These are phyloP conservation scores for Lemur catta DNA, from an alignment of 2,797 vertebrate species.

Conservation along the genomic window DNA sequence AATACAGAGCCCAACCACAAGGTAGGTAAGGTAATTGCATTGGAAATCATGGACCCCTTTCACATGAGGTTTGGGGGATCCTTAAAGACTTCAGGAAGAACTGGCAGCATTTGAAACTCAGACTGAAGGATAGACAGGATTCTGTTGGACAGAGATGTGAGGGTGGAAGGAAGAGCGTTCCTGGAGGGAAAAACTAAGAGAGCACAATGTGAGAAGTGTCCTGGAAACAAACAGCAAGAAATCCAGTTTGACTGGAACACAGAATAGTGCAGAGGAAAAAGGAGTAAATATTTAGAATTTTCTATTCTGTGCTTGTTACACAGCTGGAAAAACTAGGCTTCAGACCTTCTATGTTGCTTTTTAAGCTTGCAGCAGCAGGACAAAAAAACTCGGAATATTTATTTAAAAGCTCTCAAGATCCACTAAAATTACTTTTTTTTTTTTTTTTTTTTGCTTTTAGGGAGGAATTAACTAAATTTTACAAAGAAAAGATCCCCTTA, in stretches of 20 bases:
- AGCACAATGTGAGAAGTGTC: not conserved
- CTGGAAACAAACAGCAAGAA: not conserved
- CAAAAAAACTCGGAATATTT: not conserved
- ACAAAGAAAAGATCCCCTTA: slow-evolving; percentile 55
- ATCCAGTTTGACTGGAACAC: not conserved
- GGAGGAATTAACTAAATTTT: slow-evolving; percentile 49
- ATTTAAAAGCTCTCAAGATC: slow-evolving; percentile 53
- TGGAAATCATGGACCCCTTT: not conserved
- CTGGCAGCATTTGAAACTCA: not conserved
- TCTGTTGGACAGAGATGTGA: not conserved
- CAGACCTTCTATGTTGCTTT: not conserved
- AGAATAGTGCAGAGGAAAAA: not conserved
- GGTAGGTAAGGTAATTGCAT: not conserved
- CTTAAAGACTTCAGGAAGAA: not conserved
- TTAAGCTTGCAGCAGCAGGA: not conserved
- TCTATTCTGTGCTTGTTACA: not conserved
- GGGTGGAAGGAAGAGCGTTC: not conserved
- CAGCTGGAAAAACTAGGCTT: slow-evolving; percentile 38
- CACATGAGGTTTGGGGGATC: not conserved
- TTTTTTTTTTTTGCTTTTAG: not conserved
- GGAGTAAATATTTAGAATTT: slow-evolving; percentile 44
- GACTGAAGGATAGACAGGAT: not conserved
- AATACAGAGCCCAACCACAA: not conserved
- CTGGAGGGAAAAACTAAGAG: not conserved
- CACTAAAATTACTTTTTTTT: slow-evolving; percentile 5